A percentile compares a stretch with the other conserved stretches of the same genome.
Evolutionary conservation across 2,113 vertebrate genomes (phyloP).

Genomic region (Orthonyx spaldingii): DNA sequence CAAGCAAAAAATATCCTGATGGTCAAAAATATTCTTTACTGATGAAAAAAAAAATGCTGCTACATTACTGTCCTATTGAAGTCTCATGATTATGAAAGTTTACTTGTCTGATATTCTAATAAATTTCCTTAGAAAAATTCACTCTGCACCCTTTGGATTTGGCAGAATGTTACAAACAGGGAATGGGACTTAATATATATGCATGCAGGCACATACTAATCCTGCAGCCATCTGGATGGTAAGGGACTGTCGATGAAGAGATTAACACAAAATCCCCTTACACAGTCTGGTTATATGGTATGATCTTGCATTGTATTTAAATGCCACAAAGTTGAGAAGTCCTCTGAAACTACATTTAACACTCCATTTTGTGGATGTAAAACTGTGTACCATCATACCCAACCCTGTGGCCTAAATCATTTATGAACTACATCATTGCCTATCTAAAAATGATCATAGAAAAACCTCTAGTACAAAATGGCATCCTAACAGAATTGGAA

Average conservation of each 20-base stretch:
- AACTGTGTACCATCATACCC: constrained; percentile 54
- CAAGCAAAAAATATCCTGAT: constrained; percentile 67
- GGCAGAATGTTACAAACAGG: constrained; percentile 53
- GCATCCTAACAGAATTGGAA: constrained; percentile 76
- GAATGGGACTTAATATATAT: constrained; percentile 58
- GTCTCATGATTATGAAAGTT: constrained; percentile 70
- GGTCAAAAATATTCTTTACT: constrained; percentile 55
- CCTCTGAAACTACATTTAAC: constrained; percentile 39
- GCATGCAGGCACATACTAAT: constrained; percentile 75
- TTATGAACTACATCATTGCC: constrained; percentile 56
- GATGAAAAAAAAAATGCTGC: constrained; percentile 34
- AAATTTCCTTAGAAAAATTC: constrained; percentile 60
- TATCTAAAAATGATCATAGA: constrained; percentile 68
- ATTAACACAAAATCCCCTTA: constrained; percentile 48
- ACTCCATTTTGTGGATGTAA: constrained; percentile 53
- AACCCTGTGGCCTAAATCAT: constrained; percentile 60
- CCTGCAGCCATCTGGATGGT: constrained; percentile 69
- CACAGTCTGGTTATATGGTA: constrained; percentile 31
- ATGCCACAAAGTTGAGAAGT: constrained; percentile 58
- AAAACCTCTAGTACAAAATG: constrained; percentile 73
- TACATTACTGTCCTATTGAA: constrained; percentile 69
- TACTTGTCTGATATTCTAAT: constrained; percentile 55
- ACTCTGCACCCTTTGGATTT: constrained; percentile 60
- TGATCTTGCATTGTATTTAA: constrained; percentile 32
- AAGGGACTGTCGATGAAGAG: constrained; percentile 56